Conservation (phyloP, 1,140 invertebrate genomes). For the Drosophila repleta region DNA sequence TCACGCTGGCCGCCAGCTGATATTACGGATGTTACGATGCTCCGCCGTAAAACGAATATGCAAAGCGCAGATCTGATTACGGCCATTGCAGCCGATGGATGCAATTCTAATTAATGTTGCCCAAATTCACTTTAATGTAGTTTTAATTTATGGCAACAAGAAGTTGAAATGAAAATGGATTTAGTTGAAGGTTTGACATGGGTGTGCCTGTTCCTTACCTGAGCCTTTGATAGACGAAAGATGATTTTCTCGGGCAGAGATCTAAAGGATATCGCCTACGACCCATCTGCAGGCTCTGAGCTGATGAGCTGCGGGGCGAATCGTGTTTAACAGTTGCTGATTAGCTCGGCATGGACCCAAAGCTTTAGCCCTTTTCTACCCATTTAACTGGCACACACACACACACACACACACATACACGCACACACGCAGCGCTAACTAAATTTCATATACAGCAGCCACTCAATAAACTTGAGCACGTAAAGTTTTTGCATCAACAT, state of each 20-base stretch:
- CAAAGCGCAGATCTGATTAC: conserved; percentile 10
- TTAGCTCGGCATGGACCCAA: conserved; percentile 22
- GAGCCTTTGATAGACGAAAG: neutral
- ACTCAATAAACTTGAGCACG: conserved; percentile 63
- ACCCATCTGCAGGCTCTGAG: no score
- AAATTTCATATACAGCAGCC: conserved; percentile 33
- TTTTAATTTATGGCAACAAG: no score
- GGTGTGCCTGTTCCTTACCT: no score
- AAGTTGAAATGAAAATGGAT: no score
- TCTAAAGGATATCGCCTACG: no score
- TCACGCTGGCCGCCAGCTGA: conserved; percentile 32
- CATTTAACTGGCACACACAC: conserved; percentile 34
- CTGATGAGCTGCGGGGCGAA: neutral
- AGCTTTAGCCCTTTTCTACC: conserved; percentile 30
- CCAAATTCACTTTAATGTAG: no score
- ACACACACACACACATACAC: conserved; percentile 10
- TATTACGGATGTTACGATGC: conserved; percentile 23
- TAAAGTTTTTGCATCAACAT: conserved; percentile 66
- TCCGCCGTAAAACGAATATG: conserved; percentile 10
- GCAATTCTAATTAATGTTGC: neutral
- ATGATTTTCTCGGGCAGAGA: neutral
- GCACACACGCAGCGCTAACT: conserved; percentile 14
- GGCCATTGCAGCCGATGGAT: neutral
- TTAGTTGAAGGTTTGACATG: no score
- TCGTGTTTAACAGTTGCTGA: conserved; percentile 18